phyloP scores from a whole-genome alignment of 2,113 vertebrate species.

The Australoheros scitulus region DNA sequence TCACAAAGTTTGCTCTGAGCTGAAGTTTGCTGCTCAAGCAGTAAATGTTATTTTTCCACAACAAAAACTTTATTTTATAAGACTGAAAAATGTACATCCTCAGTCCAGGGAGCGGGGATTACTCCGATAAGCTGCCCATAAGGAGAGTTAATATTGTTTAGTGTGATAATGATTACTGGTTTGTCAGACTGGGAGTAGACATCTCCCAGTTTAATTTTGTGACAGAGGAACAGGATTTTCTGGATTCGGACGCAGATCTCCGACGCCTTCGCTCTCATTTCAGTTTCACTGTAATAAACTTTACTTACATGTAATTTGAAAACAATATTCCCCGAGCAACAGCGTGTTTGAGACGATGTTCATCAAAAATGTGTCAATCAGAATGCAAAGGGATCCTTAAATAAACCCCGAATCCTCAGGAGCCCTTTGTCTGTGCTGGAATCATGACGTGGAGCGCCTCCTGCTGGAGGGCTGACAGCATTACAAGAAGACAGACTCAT shows the following conservation, averaged over 20 bases:
- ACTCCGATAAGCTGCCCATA: neutral
- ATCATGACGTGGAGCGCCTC: neutral
- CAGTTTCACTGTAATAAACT: constrained; percentile 9
- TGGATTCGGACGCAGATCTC: neutral
- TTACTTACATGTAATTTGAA: constrained; percentile 9
- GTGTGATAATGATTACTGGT: constrained; percentile 1
- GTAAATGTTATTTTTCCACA: neutral
- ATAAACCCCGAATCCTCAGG: neutral
- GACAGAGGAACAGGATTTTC: constrained; percentile 3
- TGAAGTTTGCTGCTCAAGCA: neutral
- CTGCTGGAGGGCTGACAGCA: neutral
- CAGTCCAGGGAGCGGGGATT: neutral
- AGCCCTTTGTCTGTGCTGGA: neutral
- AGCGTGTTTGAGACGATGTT: neutral
- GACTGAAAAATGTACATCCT: too few species aligned
- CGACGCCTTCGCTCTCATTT: neutral
- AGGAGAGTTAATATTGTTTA: neutral
- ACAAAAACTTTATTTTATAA: neutral
- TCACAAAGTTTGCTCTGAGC: neutral
- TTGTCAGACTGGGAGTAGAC: neutral
- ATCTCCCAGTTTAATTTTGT: constrained; percentile 13
- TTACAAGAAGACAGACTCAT: neutral
- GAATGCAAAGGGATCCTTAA: neutral
- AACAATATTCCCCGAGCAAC: constrained; percentile 3
- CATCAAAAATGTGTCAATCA: constrained; percentile 10